Evolutionary conservation across 64 coral and sea anemone species (phyloP).

Genomic region (Hydrozoanthus tunicans): DNA sequence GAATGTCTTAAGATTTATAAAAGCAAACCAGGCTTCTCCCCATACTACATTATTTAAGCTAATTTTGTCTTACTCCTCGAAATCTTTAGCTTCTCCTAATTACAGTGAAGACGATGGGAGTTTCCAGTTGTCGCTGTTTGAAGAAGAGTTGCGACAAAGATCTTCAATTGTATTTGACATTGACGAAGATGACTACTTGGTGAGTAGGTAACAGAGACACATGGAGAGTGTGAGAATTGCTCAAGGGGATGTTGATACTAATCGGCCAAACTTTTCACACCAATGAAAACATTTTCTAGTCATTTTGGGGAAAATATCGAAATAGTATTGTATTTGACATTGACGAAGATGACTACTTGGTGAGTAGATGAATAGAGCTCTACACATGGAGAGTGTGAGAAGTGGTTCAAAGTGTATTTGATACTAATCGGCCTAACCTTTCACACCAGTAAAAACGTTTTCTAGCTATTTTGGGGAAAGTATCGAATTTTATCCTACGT

Average conservation of each 20-base stretch:
- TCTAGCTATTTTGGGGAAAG: no score
- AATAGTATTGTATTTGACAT: slow-evolving; percentile 77
- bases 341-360: slow-evolving; percentile 86
- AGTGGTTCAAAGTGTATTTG: no score
- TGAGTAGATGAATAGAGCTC: slow-evolving; percentile 10
- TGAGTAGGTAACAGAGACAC: slow-evolving; percentile 9
- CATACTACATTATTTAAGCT: background rate
- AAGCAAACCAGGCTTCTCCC: slow-evolving; percentile 3
- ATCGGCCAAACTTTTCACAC: no score
- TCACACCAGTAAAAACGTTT: no score
- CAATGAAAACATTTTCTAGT: no score
- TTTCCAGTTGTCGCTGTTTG: slow-evolving; percentile 59
- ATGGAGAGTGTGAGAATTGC: background rate
- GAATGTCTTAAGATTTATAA: background rate
- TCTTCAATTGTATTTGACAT: slow-evolving; percentile 93
- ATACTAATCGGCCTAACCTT: no score
- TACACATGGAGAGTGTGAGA: background rate
- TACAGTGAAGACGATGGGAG: slow-evolving; percentile 68
- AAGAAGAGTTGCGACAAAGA: slow-evolving; percentile 73
- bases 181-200: slow-evolving; percentile 88
- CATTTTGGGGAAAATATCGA: no score
- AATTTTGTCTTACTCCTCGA: background rate
- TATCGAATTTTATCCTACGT: no score
- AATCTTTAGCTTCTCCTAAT: slow-evolving; percentile 41
- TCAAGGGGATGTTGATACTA: no score